These are phyloP conservation scores for Loriculus beryllinus DNA, from an alignment of 2,797 vertebrate species.

Conservation along the genomic window DNA sequence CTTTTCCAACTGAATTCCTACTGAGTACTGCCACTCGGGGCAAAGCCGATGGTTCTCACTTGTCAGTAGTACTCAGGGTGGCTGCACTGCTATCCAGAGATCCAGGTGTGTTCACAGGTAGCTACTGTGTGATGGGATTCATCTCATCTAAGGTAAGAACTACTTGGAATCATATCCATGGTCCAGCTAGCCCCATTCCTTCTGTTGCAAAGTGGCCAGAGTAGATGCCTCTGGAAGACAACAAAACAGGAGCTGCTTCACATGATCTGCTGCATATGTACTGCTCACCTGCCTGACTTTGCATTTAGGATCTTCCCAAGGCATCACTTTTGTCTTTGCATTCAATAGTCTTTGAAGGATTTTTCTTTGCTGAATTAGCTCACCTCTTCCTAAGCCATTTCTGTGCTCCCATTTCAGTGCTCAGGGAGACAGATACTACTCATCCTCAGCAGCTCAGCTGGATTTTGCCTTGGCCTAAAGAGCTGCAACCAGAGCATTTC, in stretches of 20 bases:
- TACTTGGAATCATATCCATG: not conserved
- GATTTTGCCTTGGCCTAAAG: not conserved
- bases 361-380: not conserved
- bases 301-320: not conserved
- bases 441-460: not conserved
- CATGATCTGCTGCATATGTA: not conserved
- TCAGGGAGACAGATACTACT: not conserved
- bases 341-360: not conserved
- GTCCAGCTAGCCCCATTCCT: not conserved
- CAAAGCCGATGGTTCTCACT: not conserved
- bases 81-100: not conserved
- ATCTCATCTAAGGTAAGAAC: not conserved
- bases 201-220: not conserved
- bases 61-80: not conserved
- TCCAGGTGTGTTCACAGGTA: not conserved
- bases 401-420: not conserved
- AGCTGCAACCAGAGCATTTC: not conserved
- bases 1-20: not conserved
- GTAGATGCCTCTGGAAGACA: not conserved
- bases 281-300: not conserved
- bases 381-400: not conserved
- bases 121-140: too few relatives aligned
- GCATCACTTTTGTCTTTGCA: not conserved
- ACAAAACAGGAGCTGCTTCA: not conserved
- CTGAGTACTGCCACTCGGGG: not conserved